Conservation (phyloP, 1,140 invertebrate genomes). For the Zaprionus tsacasi region DNA sequence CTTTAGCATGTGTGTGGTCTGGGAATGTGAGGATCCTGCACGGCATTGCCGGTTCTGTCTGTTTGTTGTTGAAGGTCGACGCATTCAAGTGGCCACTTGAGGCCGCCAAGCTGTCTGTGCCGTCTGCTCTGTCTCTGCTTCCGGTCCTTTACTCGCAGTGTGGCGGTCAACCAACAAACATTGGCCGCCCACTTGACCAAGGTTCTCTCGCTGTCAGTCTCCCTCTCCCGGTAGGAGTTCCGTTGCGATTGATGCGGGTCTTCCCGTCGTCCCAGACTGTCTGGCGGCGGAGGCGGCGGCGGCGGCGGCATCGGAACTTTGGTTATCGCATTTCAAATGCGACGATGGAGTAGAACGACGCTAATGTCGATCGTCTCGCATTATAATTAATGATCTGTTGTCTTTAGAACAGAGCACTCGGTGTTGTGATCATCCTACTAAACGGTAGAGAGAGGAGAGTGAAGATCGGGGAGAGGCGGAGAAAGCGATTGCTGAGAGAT, state of each 20-base stretch:
- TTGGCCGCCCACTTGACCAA: conserved; percentile 61
- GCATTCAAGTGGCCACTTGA: conserved; percentile 70
- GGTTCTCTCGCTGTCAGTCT: too few relatives aligned
- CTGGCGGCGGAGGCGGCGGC: conserved; percentile 19
- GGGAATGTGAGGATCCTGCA: not conserved
- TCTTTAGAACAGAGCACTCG: conserved; percentile 18
- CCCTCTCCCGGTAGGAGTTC: conserved; percentile 5
- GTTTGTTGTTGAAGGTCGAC: conserved; percentile 55
- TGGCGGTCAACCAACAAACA: conserved; percentile 73
- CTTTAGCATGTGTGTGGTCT: conserved; percentile 44
- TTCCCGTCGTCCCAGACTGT: conserved; percentile 28
- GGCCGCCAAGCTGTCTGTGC: conserved; percentile 69
- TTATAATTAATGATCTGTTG: conserved; percentile 63
- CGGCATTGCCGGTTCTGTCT: conserved; percentile 25
- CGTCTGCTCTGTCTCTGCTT: conserved; percentile 39
- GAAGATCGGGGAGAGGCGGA: too few relatives aligned
- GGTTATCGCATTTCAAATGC: conserved; percentile 67
- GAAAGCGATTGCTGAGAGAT: conserved; percentile 22
- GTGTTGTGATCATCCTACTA: too few relatives aligned
- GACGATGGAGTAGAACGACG: conserved; percentile 26
- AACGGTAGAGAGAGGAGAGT: too few relatives aligned
- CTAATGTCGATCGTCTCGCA: conserved; percentile 5
- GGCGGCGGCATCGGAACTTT: conserved; percentile 65
- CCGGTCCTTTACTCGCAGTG: conserved; percentile 48
- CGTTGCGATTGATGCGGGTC: conserved; percentile 34